Percentiles rank a stretch among this genome's conserved stretches.
Evolutionary conservation across 2,797 vertebrate species (phyloP).

Genomic region (Chiloscyllium punctatum): DNA sequence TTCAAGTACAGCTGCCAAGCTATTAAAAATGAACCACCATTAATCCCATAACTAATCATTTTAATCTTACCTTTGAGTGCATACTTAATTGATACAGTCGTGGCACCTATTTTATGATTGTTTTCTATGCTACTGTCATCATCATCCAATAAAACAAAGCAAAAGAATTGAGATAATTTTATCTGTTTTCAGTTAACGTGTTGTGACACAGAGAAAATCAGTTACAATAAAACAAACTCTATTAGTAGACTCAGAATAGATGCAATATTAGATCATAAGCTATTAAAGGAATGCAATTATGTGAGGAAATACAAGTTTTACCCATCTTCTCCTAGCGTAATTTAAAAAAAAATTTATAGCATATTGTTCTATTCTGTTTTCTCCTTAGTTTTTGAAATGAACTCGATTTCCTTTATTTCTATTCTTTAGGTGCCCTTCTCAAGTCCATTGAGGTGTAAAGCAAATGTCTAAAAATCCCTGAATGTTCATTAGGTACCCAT

Average conservation of each 20-base stretch:
- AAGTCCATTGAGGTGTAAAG: background rate
- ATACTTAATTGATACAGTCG: background rate
- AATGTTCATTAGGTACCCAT: background rate
- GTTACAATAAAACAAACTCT: background rate
- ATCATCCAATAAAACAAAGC: background rate
- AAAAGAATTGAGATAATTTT: background rate
- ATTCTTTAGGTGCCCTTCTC: background rate
- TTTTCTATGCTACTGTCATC: background rate
- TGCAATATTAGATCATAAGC: background rate
- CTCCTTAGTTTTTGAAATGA: background rate
- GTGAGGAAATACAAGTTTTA: background rate
- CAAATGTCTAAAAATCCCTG: background rate
- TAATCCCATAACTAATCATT: background rate
- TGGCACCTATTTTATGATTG: background rate
- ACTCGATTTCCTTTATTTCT: background rate
- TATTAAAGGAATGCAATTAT: background rate
- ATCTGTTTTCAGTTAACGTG: background rate
- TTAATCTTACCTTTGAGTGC: background rate
- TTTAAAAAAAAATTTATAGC: too few species aligned
- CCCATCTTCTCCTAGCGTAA: background rate
- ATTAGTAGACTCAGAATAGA: background rate
- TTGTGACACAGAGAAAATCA: background rate
- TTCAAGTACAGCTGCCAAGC: background rate
- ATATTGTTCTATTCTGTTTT: background rate
- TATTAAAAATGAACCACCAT: background rate